Percentiles rank a stretch among this genome's conserved stretches.
phyloP scores from a whole-genome alignment of 2,113 vertebrate species.

The Pantherophis guttatus region DNA sequence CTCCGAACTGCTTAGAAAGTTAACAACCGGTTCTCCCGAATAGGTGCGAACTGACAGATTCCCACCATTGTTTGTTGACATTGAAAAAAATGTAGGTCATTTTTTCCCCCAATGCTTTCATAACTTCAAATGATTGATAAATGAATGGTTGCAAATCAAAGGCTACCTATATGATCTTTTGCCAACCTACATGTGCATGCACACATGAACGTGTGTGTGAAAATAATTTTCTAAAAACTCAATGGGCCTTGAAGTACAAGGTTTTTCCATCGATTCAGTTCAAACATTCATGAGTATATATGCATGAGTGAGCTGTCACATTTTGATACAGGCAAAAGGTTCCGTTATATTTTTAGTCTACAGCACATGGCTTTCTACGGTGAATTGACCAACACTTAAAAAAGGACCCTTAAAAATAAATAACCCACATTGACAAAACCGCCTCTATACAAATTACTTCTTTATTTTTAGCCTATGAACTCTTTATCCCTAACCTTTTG shows the following conservation, averaged over 20 bases:
- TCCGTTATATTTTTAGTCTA: background rate
- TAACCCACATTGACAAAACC: slow-evolving; percentile 2
- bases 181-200: background rate
- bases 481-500: slow-evolving; percentile 49
- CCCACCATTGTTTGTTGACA: too few relatives aligned
- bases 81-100: background rate
- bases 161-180: background rate
- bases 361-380: background rate
- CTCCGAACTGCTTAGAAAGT: too few relatives aligned
- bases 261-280: background rate
- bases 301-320: background rate
- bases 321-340: background rate
- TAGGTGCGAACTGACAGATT: too few relatives aligned
- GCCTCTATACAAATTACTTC: background rate
- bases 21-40: too few relatives aligned
- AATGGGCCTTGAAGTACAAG: background rate
- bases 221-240: background rate
- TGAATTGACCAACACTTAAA: background rate
- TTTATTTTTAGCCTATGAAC: slow-evolving; percentile 42
- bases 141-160: background rate
- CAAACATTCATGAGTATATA: background rate
- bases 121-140: background rate
- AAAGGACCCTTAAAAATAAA: slow-evolving; percentile 7
- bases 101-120: background rate
- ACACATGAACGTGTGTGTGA: background rate